These are phyloP conservation scores for Bos indicus DNA, from an alignment of 2,113 vertebrate genomes.

Conservation along the genomic window DNA sequence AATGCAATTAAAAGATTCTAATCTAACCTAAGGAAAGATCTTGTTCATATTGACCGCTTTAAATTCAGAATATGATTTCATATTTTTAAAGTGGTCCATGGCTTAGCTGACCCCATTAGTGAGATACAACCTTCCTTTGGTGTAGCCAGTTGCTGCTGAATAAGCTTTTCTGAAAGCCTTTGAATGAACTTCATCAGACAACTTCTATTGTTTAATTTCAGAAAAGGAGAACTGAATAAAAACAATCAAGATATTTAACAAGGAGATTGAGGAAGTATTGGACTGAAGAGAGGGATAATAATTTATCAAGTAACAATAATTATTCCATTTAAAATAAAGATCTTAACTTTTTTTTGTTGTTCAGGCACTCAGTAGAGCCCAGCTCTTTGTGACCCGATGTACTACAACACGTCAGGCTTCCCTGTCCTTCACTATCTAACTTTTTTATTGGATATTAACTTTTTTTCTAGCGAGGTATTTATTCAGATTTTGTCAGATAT, in stretches of 20 bases:
- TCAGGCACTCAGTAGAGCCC: neutral
- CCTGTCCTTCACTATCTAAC: neutral
- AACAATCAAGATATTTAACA: neutral
- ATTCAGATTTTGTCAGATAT: neutral
- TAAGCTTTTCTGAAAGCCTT: constrained; percentile 46
- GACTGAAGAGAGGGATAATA: neutral
- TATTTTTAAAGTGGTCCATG: constrained; percentile 63
- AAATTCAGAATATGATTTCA: constrained; percentile 73
- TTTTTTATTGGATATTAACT: neutral
- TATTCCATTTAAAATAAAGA: neutral
- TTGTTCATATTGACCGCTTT: constrained; percentile 66
- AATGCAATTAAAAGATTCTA: constrained; percentile 67
- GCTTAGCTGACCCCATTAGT: constrained; percentile 68
- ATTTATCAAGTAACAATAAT: neutral
- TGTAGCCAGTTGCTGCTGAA: constrained; percentile 28
- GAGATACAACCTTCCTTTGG: constrained; percentile 2
- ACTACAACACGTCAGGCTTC: neutral
- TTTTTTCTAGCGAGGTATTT: neutral
- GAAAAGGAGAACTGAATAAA: neutral
- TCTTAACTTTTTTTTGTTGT: neutral
- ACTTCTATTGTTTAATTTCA: neutral
- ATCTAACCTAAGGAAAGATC: constrained; percentile 63
- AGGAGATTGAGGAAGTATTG: neutral
- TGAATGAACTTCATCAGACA: neutral
- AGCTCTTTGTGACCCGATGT: neutral